Evolutionary conservation across 2,113 vertebrate genomes (phyloP), one percentile per base, ranked within the genome.

Genomic region (Prunella himalayana): DNA sequence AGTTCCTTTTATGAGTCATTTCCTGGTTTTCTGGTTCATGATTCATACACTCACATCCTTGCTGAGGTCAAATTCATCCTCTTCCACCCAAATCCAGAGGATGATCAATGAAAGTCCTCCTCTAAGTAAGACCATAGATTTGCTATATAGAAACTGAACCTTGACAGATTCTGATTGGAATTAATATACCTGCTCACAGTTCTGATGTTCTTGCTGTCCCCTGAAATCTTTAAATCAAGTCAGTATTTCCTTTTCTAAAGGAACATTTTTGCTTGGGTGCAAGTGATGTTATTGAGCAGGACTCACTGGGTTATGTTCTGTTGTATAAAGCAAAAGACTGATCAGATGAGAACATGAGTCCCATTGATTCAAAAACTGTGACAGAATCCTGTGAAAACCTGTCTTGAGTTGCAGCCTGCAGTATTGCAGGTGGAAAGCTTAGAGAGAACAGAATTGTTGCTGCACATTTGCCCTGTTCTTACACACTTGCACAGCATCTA

Each of bases 21-120:
- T 94, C 88, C 92, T 95, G 73, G 8, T 37, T 35, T 95, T 93
- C 45, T 87, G 50, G 44, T 41, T 71, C 70, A n/a, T 75, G 82
- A 86, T 73, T 77, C 47, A 79, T 60, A 69, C 39, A 61, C 24
- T 95, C 11, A 37, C 7, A 3, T 92, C 47, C 39, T 90, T 86
- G 60, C 66, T 61, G 63, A 82, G 66, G 17, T 63, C 53, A 24
- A 53, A 13, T 82, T 77, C 50, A 54, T 69, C 23, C 64, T 73
- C 14, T 94, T 86, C 60, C 21, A 59, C 35, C 18, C 18, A 77
- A 77, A 91, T 50, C 33, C 42, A 75, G 59, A 51, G 15, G 3
- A 61, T 78, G 30, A n/a, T 86, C 54, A 47, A 3, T 59, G 51
- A 50, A 90, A 88, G 23, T 50, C 63, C 19, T 78, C 31, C 10